Percentiles rank a stretch among this genome's conserved stretches.
phyloP scores from a whole-genome alignment of 2,888 invertebrate genomes.

The Scotopteryx bipunctaria region DNA sequence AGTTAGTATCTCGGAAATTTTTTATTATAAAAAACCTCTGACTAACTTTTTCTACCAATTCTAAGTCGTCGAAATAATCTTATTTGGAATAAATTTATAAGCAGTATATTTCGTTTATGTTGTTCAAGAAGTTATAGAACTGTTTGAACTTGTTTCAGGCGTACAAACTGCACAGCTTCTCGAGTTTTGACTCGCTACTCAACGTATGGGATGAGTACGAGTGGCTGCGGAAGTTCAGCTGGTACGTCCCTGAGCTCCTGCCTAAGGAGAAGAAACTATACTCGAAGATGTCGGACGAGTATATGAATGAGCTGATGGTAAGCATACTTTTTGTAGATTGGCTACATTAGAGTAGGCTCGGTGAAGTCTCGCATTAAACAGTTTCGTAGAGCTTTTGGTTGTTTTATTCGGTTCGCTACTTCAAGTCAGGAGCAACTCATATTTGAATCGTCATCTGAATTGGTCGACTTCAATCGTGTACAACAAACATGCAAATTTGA shows the following conservation, averaged over 20 bases:
- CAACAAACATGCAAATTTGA: too few species aligned
- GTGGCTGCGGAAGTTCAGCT: slow-evolving; percentile 62
- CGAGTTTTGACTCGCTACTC: slow-evolving; percentile 54
- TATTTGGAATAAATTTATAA: not conserved
- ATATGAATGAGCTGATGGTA: slow-evolving; percentile 62
- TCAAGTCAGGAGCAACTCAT: too few species aligned
- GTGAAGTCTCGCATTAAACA: too few species aligned
- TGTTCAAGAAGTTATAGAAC: not conserved
- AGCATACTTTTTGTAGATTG: slow-evolving; percentile 38
- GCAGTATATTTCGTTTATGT: too few species aligned
- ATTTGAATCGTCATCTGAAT: too few species aligned
- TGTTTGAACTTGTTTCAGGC: slow-evolving; percentile 64
- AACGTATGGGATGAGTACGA: slow-evolving; percentile 54
- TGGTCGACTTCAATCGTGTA: too few species aligned
- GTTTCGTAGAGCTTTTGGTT: too few species aligned
- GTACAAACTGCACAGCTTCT: slow-evolving; percentile 54
- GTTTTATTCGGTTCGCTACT: too few species aligned
- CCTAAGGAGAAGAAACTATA: slow-evolving; percentile 61
- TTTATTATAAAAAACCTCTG: too few species aligned
- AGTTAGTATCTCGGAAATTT: too few species aligned
- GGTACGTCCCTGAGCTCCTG: slow-evolving; percentile 59
- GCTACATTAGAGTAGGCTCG: too few species aligned
- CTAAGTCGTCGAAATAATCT: slow-evolving; percentile 2
- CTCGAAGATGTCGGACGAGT: slow-evolving; percentile 51
- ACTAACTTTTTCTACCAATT: not conserved